Evolutionary conservation across 2,113 vertebrate species (phyloP), one percentile per base, ranked within the genome.

Genomic region (Tringa solitaria): DNA sequence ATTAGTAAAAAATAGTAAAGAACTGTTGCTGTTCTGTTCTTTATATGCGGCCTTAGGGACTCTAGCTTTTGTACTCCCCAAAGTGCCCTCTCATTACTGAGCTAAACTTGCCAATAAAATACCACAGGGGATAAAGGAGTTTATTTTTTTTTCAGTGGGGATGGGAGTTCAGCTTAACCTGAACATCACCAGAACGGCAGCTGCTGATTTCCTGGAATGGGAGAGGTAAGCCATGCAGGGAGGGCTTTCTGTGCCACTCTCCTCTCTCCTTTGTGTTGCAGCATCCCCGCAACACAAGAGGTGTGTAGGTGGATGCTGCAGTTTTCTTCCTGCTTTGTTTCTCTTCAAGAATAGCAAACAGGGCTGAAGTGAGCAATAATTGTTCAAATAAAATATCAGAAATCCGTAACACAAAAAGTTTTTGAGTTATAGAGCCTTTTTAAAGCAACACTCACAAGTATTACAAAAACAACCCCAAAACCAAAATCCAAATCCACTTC

Each of bases 1-100:
- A 95, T 96, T 96, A 91, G 96, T 75, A 88, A 94, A 93, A 93
- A 95, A 96, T 69, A 87, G 69, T 76, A 82, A 93, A 90, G 83
- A 33, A 72, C 69, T 90, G 65, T 76, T 95, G 74, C 90, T 82
- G 92, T 81, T 93, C 92, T 92, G 90, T 61, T 94, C 84, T 94
- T 92, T 96, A 90, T 95, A 93, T 0, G 1, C 43, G 73, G 84
- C 96, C 96, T 89, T 60, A 68, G 88, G 92, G 96, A 95, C 65
- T 90, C 35, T 2, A 60, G 60, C 72, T 95, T 96, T 95, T 93
- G 96, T 96, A 95, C 86, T 96, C 90, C 90, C 76, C 22, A 24
- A 87, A 96, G 83, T 72, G 80, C 76, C 76, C 46, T 84, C 92
- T 92, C 83, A 84, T 95, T 94, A 90, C 88, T 41, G 48, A 87